These are phyloP conservation scores for Myotis findleyi DNA, from an alignment of 2,797 vertebrate genomes.

Conservation along the genomic window DNA sequence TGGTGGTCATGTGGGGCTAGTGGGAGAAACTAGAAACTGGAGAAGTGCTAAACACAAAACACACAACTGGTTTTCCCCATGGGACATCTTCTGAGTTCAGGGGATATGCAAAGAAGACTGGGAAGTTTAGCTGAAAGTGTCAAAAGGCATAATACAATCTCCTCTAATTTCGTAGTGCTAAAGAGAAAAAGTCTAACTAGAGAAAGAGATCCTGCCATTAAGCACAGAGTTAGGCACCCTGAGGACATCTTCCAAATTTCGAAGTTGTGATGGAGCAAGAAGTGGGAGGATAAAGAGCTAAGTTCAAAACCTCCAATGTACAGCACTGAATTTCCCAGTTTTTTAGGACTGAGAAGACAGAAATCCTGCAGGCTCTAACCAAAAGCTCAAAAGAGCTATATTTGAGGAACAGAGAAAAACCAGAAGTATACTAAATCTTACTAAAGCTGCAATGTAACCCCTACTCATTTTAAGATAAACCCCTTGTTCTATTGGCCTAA, in stretches of 20 bases:
- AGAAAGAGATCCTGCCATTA: conserved; percentile 18
- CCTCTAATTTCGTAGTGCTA: conserved; percentile 15
- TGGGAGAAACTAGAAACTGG: conserved; percentile 66
- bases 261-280: background rate
- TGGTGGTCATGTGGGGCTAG: conserved; percentile 12
- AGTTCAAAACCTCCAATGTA: background rate
- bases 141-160: conserved; percentile 42
- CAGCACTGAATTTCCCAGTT: background rate
- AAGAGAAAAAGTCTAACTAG: conserved; percentile 19
- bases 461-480: background rate
- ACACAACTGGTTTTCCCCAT: conserved; percentile 74
- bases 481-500: background rate
- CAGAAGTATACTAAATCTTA: background rate
- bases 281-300: background rate
- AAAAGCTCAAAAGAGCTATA: conserved; percentile 19
- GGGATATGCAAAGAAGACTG: conserved; percentile 65
- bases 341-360: conserved; percentile 15
- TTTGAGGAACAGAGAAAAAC: background rate
- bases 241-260: background rate
- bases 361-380: background rate
- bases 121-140: conserved; percentile 56
- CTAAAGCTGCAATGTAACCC: background rate
- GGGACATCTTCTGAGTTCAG: conserved; percentile 63
- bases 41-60: conserved; percentile 55
- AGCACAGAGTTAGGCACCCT: background rate